Conservation (phyloP, 2,888 invertebrate species). For the Eledona agricola region DNA sequence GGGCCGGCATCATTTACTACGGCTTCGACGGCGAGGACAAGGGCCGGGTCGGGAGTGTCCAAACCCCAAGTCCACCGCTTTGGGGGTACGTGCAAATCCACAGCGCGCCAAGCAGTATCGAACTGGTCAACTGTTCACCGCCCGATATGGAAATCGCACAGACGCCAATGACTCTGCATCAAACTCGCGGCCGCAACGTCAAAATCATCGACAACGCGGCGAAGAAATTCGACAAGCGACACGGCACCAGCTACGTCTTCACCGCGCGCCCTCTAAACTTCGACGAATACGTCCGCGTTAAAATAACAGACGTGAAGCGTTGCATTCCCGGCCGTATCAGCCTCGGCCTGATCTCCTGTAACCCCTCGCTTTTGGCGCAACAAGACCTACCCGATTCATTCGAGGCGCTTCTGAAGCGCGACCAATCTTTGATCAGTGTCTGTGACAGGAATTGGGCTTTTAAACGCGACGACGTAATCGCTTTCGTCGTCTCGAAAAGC, state of each 20-base stretch:
- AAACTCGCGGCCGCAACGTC: constrained; percentile 7
- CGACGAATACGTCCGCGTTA: constrained; percentile 1
- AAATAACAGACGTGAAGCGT: neutral
- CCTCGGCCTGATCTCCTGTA: neutral
- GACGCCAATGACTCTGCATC: constrained; percentile 2
- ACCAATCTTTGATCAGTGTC: neutral
- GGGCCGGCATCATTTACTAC: neutral
- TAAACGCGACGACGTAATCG: neutral
- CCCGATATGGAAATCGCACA: too few relatives aligned
- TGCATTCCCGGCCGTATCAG: neutral
- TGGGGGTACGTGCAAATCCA: constrained; percentile 1
- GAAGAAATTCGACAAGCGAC: neutral
- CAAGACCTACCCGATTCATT: neutral
- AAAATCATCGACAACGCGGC: neutral
- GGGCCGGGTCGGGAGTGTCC: neutral
- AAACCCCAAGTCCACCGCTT: neutral
- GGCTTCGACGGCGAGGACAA: constrained; percentile 1
- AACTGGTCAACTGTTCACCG: neutral
- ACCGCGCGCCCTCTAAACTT: neutral
- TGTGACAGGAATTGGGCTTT: neutral
- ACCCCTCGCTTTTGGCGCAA: constrained; percentile 4
- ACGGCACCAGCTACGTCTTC: constrained; percentile 1
- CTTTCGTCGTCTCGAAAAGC: neutral
- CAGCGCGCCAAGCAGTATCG: neutral
- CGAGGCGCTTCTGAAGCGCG: neutral